Evolutionary conservation across 2,888 invertebrate species (phyloP), one percentile per base, ranked within the genome.

Genomic region (Zygaena filipendulae): DNA sequence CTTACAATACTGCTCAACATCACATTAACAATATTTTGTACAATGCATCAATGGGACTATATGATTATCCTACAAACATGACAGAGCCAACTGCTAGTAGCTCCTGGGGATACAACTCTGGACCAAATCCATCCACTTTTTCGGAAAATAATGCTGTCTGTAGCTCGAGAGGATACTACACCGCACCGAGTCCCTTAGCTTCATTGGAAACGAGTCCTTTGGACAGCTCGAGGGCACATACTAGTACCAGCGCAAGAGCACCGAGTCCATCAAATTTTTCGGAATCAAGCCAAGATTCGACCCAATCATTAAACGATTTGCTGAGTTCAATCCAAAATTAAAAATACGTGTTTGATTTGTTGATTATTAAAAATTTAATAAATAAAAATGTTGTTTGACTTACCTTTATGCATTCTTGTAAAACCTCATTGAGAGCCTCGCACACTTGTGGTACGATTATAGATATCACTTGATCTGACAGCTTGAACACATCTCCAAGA

Each of bases 371-470:
- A n/a, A n/a, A n/a, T n/a, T n/a, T n/a, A 30, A 27, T 26, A 32
- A 33, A 27, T 34, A 35, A 37, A 35, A 38, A 36, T 35, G 28
- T 40, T 39, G 34, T 35, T 42, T 42, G 29, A 43, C 38, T 42
- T 40, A 45, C 40, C 33, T 42, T 25, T 35, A 43, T 31, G 26
- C 34, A 35, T 32, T 39, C 40, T 12, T 42, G 16, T 36, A 42
- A 38, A 29, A 32, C 43, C 33, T 40, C 38, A 33, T 35, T 41
- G 29, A 43, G 30, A 36, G 39, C 40, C 32, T 37, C 37, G 33
- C 42, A 43, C 31, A 43, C 45, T 42, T 43, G 36, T 39, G 43
- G 43, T 36, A 45, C 21, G 35, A 45, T 42, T 9, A 34, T 39
- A 35, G 35, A 35, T 39, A 43, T 45, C 25, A 38, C 27, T 37